Conservation (phyloP, 2,113 vertebrate species). For the Pseudopodoces humilis region DNA sequence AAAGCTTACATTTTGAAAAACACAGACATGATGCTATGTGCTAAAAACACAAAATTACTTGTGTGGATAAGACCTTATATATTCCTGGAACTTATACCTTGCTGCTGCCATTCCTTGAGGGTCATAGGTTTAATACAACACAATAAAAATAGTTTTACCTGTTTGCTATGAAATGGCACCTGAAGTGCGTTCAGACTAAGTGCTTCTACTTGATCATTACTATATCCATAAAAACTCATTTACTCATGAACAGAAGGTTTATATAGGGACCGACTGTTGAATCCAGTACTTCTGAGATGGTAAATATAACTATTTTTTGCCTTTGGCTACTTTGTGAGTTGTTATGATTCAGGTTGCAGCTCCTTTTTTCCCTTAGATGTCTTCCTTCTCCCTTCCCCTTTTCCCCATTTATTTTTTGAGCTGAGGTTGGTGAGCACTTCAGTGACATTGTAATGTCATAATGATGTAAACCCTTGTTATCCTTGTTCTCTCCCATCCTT, state of each 20-base stretch:
- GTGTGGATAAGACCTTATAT: neutral
- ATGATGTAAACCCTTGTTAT: neutral
- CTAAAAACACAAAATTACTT: neutral
- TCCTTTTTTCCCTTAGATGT: neutral
- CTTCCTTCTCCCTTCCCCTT: neutral
- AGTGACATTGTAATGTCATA: neutral
- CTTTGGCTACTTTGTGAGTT: neutral
- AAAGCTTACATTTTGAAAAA: neutral
- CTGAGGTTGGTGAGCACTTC: neutral
- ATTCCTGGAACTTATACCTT: neutral
- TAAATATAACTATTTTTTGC: neutral
- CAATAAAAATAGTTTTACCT: neutral
- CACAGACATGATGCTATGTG: neutral
- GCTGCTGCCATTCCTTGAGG: neutral
- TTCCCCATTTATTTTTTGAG: neutral
- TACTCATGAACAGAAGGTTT: neutral
- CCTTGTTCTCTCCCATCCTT: neutral
- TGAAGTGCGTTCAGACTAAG: neutral
- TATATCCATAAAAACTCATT: neutral
- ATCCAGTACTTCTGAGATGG: neutral
- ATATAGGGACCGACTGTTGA: neutral
- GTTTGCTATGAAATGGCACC: neutral
- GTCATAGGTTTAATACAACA: neutral
- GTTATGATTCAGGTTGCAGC: neutral
- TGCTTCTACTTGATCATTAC: neutral